Base-by-base conservation (phyloP, 2,797 vertebrate species). In the Lepus townsendii region DNA sequence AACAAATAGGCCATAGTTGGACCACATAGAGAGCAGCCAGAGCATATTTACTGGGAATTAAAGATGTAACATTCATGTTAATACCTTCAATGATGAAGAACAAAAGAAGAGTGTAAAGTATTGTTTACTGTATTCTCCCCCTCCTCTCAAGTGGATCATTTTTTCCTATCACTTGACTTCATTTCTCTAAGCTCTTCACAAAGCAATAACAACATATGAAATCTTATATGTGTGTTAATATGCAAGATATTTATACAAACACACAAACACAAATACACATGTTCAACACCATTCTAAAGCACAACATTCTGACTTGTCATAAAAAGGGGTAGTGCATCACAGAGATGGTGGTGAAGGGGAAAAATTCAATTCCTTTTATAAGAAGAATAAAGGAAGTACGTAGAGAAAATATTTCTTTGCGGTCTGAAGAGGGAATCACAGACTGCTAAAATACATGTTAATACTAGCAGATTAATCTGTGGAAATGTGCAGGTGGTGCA, bases 201-300 rank as follows among this genome's bases (percentile, higher is more conserved):
- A 96, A 94, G 32, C 94, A 83, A 95, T 95, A 88, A 93, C 63
- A 94, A 52, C 93, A 97, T 97, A 92, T 92, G 60, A 96, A 97
- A 96, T 96, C 52, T 95, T 95, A 95, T 52, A 93, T 50, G 22
- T 95, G 77, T 78, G 62, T 95, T 86, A 96, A 96, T 97, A 95
- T 96, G 93, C 91, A 97, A 95, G 96, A 20, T 30, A 30, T 52
- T 32, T 38, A 22, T 1, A 20, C 24, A 68, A 50, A 71, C 26
- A 69, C 69, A 83, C 60, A 60, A 32, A 11, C 17, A 6, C 10
- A 17, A 2, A 85, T 22, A 66, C 4, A 57, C 5, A 76, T 7
- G 26, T 17, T 84, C 57, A 91, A 65, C 72, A 95, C 54, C 95
- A 93, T 96, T 91, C 88, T 90, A 79, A 50, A 82, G 57, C 91